A percentile compares a stretch with the other conserved stretches of the same genome.
phyloP scores from a whole-genome alignment of 2,113 vertebrate species.

The Cairina moschata region DNA sequence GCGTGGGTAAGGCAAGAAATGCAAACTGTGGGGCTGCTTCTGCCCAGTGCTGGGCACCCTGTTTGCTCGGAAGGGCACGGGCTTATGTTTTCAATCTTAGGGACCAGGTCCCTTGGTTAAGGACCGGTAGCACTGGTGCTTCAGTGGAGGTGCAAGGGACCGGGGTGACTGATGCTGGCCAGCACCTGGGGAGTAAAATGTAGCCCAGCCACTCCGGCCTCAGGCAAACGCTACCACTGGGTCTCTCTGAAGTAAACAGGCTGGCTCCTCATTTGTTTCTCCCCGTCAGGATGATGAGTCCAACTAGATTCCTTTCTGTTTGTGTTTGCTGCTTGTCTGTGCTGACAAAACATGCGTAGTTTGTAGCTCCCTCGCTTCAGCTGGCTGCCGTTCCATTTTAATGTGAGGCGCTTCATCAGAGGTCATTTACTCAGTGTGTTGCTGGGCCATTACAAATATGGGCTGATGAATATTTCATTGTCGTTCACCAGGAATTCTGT shows the following conservation, averaged over 20 bases:
- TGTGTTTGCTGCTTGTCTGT: slow-evolving; percentile 58
- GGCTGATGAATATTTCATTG: slow-evolving; percentile 77
- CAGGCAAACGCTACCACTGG: background rate
- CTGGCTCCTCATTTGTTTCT: slow-evolving; percentile 56
- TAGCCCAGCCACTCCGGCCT: background rate
- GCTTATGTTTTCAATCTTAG: background rate
- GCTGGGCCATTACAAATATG: slow-evolving; percentile 58
- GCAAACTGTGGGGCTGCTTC: background rate
- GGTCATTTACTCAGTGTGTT: slow-evolving; percentile 62
- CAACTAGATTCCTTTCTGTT: slow-evolving; percentile 47
- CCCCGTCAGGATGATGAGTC: slow-evolving; percentile 7
- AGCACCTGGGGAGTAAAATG: background rate
- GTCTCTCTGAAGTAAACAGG: background rate
- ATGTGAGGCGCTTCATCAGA: background rate
- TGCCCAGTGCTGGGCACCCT: background rate
- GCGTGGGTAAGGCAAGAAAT: background rate
- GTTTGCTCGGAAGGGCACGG: background rate
- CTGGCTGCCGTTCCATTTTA: slow-evolving; percentile 51
- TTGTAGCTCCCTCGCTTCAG: slow-evolving; percentile 49
- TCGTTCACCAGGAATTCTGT: slow-evolving; percentile 52
- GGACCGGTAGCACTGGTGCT: accelerated
- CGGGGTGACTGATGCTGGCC: background rate
- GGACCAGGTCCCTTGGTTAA: background rate
- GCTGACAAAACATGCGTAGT: slow-evolving; percentile 63
- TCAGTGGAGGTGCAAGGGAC: background rate